Conservation (phyloP, 2,113 vertebrate species). For the Penelope pileata region DNA sequence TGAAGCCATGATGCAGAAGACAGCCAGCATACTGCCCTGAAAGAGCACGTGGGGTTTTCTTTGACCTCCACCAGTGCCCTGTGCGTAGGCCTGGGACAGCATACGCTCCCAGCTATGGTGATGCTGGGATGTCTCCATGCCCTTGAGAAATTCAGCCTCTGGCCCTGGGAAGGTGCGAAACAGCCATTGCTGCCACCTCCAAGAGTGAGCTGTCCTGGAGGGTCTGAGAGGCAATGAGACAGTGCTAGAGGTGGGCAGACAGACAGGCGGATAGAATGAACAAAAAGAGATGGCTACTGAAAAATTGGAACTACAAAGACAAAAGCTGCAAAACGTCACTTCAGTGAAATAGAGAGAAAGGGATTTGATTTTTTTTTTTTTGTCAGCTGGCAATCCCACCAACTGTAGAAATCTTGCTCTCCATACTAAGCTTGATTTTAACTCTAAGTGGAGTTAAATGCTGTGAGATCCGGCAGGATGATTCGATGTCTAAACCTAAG, state of each 20-base stretch:
- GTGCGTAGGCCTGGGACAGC: background rate
- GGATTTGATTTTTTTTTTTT: background rate
- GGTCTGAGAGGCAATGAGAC: background rate
- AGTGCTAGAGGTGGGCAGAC: background rate
- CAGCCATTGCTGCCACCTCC: background rate
- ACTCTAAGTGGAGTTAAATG: background rate
- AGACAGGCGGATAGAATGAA: background rate
- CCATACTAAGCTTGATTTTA: background rate
- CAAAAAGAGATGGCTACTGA: background rate
- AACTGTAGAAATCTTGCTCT: background rate
- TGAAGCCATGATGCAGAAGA: background rate
- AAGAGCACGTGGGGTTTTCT: background rate
- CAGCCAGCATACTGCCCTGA: accelerated
- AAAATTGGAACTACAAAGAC: background rate
- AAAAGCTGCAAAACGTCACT: background rate
- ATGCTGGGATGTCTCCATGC: background rate
- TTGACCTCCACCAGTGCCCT: background rate
- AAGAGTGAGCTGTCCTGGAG: background rate
- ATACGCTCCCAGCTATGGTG: accelerated
- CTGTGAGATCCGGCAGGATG: background rate
- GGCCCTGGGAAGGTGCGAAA: background rate
- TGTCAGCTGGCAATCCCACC: background rate
- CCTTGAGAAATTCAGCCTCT: too few relatives aligned
- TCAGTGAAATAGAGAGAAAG: background rate
- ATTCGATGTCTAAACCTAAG: background rate